Percentiles rank a stretch among this genome's conserved stretches.
Conservation (phyloP, 2,888 invertebrate genomes). For the Acleris sparsana region DNA sequence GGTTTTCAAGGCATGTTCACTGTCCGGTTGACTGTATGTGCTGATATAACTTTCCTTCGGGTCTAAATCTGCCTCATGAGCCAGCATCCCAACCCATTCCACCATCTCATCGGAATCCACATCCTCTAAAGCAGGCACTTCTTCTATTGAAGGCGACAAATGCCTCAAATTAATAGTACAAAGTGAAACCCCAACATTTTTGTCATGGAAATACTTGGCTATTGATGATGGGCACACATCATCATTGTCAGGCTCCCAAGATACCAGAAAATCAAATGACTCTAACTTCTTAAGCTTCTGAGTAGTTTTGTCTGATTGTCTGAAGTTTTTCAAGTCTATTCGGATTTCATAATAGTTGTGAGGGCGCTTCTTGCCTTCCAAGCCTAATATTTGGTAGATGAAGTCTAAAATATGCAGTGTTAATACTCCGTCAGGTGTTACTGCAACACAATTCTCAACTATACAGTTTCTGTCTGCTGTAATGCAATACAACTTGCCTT, state of each 20-base stretch:
- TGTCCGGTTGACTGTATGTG: constrained; percentile 63
- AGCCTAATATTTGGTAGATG: constrained; percentile 70
- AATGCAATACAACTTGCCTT: constrained; percentile 64
- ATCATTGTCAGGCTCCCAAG: constrained; percentile 65
- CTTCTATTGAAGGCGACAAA: constrained; percentile 54
- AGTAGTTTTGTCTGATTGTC: constrained; percentile 50
- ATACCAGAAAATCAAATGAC: constrained; percentile 58
- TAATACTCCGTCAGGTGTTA: constrained; percentile 68
- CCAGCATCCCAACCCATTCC: constrained; percentile 74
- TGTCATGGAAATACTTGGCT: constrained; percentile 71
- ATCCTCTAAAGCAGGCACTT: constrained; percentile 63
- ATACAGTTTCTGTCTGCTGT: constrained; percentile 62
- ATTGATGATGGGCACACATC: constrained; percentile 72
- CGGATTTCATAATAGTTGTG: constrained; percentile 64
- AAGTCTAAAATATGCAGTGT: constrained; percentile 62
- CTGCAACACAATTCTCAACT: constrained; percentile 63
- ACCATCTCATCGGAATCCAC: constrained; percentile 64
- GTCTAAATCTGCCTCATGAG: constrained; percentile 53
- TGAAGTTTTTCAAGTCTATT: constrained; percentile 58
- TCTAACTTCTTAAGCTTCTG: constrained; percentile 57
- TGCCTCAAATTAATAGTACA: constrained; percentile 48
- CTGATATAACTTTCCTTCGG: constrained; percentile 65
- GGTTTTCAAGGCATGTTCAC: constrained; percentile 56
- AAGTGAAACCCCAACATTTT: constrained; percentile 52
- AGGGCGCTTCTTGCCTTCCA: constrained; percentile 66